phyloP scores from a whole-genome alignment of 1,140 invertebrate species.

The Micrasema longulum region DNA sequence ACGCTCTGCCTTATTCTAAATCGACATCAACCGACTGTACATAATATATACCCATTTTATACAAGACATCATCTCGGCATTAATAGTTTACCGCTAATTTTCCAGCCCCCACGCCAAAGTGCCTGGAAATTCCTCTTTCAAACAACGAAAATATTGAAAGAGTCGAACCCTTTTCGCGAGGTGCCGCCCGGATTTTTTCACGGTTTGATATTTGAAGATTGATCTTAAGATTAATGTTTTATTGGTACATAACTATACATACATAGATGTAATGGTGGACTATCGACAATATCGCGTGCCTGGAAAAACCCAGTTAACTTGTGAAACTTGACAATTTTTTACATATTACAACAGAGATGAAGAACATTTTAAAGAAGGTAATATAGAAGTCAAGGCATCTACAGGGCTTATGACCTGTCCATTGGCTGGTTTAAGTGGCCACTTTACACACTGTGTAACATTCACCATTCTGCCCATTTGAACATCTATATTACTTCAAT shows the following conservation, averaged over 20 bases:
- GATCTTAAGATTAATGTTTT: slow-evolving; percentile 26
- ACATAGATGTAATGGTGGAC: slow-evolving; percentile 28
- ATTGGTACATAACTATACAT: slow-evolving; percentile 33
- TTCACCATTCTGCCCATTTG: too few relatives aligned
- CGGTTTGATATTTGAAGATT: background rate
- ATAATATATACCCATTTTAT: slow-evolving; percentile 10
- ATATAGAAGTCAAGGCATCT: too few relatives aligned
- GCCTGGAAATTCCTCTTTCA: background rate
- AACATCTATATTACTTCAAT: too few relatives aligned
- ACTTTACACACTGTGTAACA: too few relatives aligned
- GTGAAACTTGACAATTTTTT: background rate
- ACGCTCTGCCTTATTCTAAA: slow-evolving; percentile 30
- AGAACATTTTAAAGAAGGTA: too few relatives aligned
- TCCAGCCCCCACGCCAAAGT: background rate
- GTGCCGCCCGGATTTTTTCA: background rate
- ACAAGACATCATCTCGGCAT: background rate
- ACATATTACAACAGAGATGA: too few relatives aligned
- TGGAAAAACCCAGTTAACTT: slow-evolving; percentile 9
- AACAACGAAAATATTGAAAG: background rate
- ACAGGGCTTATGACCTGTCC: too few relatives aligned
- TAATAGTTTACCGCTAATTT: background rate
- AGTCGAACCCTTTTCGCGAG: background rate
- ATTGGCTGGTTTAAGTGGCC: too few relatives aligned
- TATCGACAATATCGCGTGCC: slow-evolving; percentile 34
- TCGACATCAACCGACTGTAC: slow-evolving; percentile 30